Evolutionary conservation across 2,888 invertebrate species (phyloP), one percentile per base, ranked within the genome.

Genomic region (Mesochorus sp.): DNA sequence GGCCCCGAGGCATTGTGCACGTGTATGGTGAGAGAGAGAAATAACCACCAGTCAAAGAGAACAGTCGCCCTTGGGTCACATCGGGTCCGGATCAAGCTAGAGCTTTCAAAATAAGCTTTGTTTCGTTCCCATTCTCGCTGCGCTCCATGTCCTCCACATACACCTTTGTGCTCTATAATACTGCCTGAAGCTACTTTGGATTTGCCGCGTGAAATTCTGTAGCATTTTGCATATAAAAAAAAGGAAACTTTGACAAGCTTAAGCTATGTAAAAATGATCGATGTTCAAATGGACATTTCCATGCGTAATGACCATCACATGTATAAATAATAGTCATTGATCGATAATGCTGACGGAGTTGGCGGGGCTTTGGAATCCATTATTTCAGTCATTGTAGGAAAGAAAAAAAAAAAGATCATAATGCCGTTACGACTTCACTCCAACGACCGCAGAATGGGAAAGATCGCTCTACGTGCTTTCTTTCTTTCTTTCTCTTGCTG

Each of bases 31-130:
- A 47, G 10, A 66, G 26, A 42, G 19, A 42, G 31, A 17, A 39
- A 62, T 68, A 66, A 66, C 31, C 47, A 71, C 71, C 66, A 75
- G 79, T 79, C 79, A 79, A 79, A 79, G 75, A 75, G 79, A 75
- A 75, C 55, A 61, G 70, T 71, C 70, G 75, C 44, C 59, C 71
- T 75, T 21, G 66, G 75, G 79, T 71, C 47, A 67, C 70, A 71
- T 75, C 61, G 66, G 47, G 75, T 71, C 75, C 53, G 75, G 75
- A 71, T 79, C 70, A 75, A 75, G 31, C 75, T 71, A 39, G 51
- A 59, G 75, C 61, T 75, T 79, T 79, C 59, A 57, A 79, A 79
- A 75, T 75, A 79, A 79, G 75, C 79, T 75, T 61, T 75, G 79
- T 71, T 79, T 51, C 75, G 42, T 51, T 31, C 37, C 24, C 61